Evolutionary conservation across 2,797 vertebrate species (phyloP).

Genomic region (Rhinoraja longicauda): DNA sequence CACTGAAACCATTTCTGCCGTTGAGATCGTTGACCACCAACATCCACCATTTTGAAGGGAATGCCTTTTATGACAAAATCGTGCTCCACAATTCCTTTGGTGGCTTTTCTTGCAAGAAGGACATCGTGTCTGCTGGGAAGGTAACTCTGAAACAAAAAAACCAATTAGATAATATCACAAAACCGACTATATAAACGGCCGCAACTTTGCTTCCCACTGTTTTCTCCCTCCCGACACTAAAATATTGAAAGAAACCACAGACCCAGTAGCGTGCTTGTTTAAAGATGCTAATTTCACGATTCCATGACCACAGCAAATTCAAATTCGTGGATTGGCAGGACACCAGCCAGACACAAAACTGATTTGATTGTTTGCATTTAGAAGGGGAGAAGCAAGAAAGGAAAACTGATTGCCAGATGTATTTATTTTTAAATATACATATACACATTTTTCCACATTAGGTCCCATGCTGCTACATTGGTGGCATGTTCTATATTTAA

Average conservation of each 20-base stretch:
- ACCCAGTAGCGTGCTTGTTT: not conserved
- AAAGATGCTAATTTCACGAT: not conserved
- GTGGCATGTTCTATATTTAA: not conserved
- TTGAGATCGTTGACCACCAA: conserved; percentile 90
- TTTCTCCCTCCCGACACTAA: not conserved
- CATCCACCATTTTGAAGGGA: conserved; percentile 97
- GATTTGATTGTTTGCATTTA: not conserved
- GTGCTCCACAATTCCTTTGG: conserved; percentile 91
- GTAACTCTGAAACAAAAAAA: conserved; percentile 67
- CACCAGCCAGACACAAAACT: not conserved
- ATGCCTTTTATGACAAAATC: conserved; percentile 96
- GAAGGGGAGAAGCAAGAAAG: not conserved
- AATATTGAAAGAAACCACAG: not conserved
- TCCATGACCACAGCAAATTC: not conserved
- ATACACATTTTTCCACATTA: not conserved
- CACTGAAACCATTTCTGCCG: conserved; percentile 98
- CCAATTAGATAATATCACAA: not conserved
- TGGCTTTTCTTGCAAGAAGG: conserved; percentile 86
- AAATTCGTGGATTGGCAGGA: not conserved
- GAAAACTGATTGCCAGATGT: not conserved
- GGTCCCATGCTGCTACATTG: not conserved
- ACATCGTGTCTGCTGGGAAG: conserved; percentile 89
- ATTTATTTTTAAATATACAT: not conserved
- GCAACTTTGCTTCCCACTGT: not conserved
- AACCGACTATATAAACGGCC: not conserved